Evolutionary conservation across 1,140 invertebrate genomes (phyloP).

Genomic region (Pseudomyrmex cubaensis): DNA sequence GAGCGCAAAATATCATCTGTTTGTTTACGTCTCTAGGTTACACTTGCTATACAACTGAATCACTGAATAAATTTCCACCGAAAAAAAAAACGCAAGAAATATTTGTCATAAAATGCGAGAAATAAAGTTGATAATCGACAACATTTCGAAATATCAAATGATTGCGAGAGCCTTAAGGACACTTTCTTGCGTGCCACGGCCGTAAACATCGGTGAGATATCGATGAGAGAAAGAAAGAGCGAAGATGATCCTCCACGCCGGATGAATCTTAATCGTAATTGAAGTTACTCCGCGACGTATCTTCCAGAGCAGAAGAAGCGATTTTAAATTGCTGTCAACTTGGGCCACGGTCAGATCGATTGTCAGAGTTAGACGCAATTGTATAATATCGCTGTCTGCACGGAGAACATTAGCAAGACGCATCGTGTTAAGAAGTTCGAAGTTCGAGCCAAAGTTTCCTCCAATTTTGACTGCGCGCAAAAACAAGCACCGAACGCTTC

Average conservation of each 20-base stretch:
- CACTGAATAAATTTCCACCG: not conserved
- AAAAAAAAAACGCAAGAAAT: not conserved
- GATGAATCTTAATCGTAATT: slow-evolving; percentile 20
- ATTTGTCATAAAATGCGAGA: not conserved
- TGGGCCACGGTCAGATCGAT: slow-evolving; percentile 83
- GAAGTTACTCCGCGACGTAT: slow-evolving; percentile 17
- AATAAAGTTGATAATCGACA: not conserved
- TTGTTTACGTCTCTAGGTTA: not conserved
- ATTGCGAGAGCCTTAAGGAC: slow-evolving; percentile 30
- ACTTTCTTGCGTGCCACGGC: slow-evolving; percentile 3
- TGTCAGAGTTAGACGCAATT: slow-evolving; percentile 81
- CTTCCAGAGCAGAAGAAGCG: slow-evolving; percentile 66
- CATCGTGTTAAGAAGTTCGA: slow-evolving; percentile 41
- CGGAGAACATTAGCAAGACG: slow-evolving; percentile 37
- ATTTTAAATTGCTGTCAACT: slow-evolving; percentile 83
- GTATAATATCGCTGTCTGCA: slow-evolving; percentile 61
- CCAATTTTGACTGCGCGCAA: slow-evolving; percentile 22
- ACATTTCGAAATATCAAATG: slow-evolving; percentile 3
- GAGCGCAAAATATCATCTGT: not conserved
- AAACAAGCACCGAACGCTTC: not conserved
- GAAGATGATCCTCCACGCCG: slow-evolving; percentile 33
- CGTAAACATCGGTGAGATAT: not conserved
- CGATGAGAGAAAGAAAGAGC: not conserved
- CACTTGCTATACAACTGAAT: not conserved
- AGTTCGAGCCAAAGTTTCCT: slow-evolving; percentile 48